A percentile compares a stretch with the other conserved stretches of the same genome.
phyloP scores from a whole-genome alignment of 1,140 invertebrate species.

The Drosophila pandora region DNA sequence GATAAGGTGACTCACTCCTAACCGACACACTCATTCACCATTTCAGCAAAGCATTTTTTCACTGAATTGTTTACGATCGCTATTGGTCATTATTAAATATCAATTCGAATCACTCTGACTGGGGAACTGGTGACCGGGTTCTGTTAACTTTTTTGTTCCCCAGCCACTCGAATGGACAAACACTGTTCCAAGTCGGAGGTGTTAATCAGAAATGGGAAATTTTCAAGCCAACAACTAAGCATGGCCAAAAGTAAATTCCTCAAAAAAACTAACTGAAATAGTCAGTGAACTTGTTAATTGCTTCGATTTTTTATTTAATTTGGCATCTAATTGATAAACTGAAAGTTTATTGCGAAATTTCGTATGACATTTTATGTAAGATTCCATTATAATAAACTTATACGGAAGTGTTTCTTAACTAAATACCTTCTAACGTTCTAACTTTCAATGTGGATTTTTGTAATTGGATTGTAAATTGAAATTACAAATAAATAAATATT shows the following conservation, averaged over 20 bases:
- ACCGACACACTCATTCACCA: constrained; percentile 32
- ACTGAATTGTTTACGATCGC: constrained; percentile 40
- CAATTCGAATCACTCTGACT: not conserved
- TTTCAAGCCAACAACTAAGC: constrained; percentile 45
- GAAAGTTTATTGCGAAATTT: constrained; percentile 39
- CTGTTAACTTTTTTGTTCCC: constrained; percentile 11
- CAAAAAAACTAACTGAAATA: constrained; percentile 10
- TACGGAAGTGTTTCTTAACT: constrained; percentile 20
- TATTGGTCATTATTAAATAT: constrained; percentile 22
- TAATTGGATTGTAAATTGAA: constrained; percentile 9
- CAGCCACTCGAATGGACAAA: constrained; percentile 10
- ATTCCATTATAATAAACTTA: not conserved
- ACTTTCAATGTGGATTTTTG: constrained; percentile 13
- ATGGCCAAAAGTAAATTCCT: constrained; percentile 28
- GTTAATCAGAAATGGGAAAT: constrained; percentile 56
- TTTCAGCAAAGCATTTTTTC: constrained; percentile 24
- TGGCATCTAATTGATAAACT: constrained; percentile 53
- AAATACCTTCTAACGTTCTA: constrained; percentile 20
- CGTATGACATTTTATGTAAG: constrained; percentile 33
- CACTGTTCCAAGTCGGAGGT: constrained; percentile 28
- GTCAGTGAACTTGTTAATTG: constrained; percentile 49
- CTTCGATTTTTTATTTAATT: constrained; percentile 51
- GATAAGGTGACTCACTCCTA: constrained; percentile 32
- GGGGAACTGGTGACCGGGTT: not conserved
- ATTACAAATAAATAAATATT: constrained; percentile 7